phyloP scores from a whole-genome alignment of 2,113 vertebrate genomes.

The Urocolius indicus region DNA sequence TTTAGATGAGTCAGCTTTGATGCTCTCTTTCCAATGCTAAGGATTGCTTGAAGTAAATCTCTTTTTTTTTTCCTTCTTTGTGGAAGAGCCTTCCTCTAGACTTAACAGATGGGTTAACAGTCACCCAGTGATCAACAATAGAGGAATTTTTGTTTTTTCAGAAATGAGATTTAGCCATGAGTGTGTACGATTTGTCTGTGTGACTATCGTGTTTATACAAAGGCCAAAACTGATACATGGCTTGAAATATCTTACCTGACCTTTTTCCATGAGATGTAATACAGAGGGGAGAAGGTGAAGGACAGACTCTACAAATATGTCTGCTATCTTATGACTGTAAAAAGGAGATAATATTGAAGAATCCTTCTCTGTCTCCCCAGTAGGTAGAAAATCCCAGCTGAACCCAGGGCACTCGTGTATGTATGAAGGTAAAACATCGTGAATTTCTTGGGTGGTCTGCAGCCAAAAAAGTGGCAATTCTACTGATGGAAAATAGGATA shows the following conservation, averaged over 20 bases:
- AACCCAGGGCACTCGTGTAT: not conserved
- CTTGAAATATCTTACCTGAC: not conserved
- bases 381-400: not conserved
- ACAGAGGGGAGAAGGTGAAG: not conserved
- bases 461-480: not conserved
- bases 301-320: not conserved
- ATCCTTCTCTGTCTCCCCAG: not conserved
- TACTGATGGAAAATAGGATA: not conserved
- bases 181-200: not conserved
- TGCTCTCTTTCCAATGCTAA: not conserved
- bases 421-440: not conserved
- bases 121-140: not conserved
- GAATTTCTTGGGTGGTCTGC: not conserved
- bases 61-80: not conserved
- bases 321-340: not conserved
- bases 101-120: not conserved
- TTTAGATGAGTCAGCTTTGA: constrained; percentile 1
- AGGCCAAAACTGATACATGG: not conserved
- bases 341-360: not conserved
- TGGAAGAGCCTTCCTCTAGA: not conserved
- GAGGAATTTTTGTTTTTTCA: not conserved
- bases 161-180: not conserved
- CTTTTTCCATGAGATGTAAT: not conserved
- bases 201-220: not conserved
- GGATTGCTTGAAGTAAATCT: not conserved